Evolutionary conservation across 1,140 invertebrate genomes (phyloP), one percentile per base, ranked within the genome.

Genomic region (Charaxes varanes): DNA sequence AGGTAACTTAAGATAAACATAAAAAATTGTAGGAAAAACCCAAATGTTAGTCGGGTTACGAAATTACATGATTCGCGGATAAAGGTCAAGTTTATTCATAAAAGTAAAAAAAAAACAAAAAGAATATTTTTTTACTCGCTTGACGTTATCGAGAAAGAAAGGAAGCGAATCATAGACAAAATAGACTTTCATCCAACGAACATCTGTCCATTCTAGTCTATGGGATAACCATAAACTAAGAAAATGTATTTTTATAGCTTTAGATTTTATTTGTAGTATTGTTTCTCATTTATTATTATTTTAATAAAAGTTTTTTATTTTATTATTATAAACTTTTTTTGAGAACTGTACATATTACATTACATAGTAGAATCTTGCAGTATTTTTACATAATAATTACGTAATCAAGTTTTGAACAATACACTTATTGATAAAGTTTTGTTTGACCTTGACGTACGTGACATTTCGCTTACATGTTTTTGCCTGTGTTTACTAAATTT

Each of bases 161-260:
- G 69, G 69, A 80, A 77, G 64, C 67, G 48, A 31, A 41, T 51
- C 61, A 81, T 69, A 68, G 60, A 70, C 62, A 63, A 64, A 56
- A 19, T 47, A 53, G 44, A 53, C 26, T 26, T 8, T 26, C 46
- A 35, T 46, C 50, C 53, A 57, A 53, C 49, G 53, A 54, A 57
- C 53, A 57, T 57, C 53, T 56, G 53, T 54, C 41, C 38, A 3
- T 27, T 8, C 23, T 24, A 24, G 32, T 43, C 24, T 18, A 19
- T 42, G 15, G 15, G 0, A 19, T 22, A 12, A 5, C 13, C n/a
- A 10, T 24, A 7, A 24, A 24, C 1, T 8, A 5, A 8, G 21
- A 22, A 7, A n/a, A 2, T 8, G 6, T 22, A 2, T 22, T 22
- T 22, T 8, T 2, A 3, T 22, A 7, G 2, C 21, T 7, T 22